These are phyloP conservation scores for Platorchestia sp. DNA, from an alignment of 1,140 invertebrate genomes.

Conservation along the genomic window DNA sequence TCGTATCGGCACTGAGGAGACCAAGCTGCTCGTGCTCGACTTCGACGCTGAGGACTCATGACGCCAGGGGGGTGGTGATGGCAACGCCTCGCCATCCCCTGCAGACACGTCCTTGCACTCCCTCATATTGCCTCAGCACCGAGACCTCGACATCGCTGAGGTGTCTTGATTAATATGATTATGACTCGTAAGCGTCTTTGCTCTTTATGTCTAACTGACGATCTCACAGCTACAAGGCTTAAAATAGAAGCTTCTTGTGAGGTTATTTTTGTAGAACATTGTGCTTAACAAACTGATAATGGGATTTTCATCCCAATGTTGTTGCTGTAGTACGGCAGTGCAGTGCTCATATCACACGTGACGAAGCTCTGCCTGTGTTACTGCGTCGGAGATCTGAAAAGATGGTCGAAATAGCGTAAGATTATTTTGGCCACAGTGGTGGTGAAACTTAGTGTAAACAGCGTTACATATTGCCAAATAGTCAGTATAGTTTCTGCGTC, in stretches of 20 bases:
- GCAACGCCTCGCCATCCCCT: neutral
- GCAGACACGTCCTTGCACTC: neutral
- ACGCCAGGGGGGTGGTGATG: neutral
- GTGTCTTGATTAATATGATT: no score
- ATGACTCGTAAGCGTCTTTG: no score
- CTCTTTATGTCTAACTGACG: neutral
- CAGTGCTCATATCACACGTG: neutral
- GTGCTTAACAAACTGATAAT: neutral
- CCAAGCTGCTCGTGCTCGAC: conserved; percentile 96
- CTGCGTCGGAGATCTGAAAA: neutral
- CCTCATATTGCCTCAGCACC: neutral
- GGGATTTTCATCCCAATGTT: neutral
- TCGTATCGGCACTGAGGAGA: conserved; percentile 92
- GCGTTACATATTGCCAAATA: neutral
- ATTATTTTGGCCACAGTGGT: neutral
- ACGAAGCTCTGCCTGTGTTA: neutral
- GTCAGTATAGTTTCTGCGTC: neutral
- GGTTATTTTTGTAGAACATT: neutral
- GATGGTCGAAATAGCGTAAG: neutral
- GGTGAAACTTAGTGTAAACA: neutral
- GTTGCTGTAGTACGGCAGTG: neutral
- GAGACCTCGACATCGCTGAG: neutral
- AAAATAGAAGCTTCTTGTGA: neutral
- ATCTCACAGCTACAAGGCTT: neutral
- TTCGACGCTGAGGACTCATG: conserved; percentile 81